Percentiles rank a stretch among this genome's conserved stretches.
phyloP scores from a whole-genome alignment of 2,888 invertebrate species.

The Caenorhabditis uteleia region DNA sequence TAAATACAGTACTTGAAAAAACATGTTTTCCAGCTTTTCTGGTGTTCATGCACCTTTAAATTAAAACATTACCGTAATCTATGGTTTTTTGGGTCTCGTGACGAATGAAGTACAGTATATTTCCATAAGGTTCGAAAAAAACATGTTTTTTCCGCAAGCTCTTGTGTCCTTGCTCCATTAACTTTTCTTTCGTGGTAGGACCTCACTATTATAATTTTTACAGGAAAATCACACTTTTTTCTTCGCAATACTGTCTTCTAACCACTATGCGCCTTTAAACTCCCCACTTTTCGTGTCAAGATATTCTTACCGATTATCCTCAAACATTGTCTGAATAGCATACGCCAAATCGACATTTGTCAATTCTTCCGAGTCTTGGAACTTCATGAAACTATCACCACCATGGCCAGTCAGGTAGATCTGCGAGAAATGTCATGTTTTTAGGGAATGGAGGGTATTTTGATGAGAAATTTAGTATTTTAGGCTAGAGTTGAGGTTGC shows the following conservation, averaged over 20 bases:
- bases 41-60: too few relatives aligned
- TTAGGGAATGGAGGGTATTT: too few relatives aligned
- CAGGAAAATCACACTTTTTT: background rate
- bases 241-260: too few relatives aligned
- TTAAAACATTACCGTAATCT: too few relatives aligned
- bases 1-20: too few relatives aligned
- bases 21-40: too few relatives aligned
- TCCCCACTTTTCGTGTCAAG: background rate
- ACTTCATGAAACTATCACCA: constrained; percentile 97
- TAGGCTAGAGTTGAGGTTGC: too few relatives aligned
- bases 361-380: constrained; percentile 98
- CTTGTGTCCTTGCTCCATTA: background rate
- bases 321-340: constrained; percentile 99
- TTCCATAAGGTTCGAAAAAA: background rate
- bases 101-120: too few relatives aligned
- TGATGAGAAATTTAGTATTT: too few relatives aligned
- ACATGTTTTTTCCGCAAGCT: background rate
- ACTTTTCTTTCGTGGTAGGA: background rate
- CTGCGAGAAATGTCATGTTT: too few relatives aligned
- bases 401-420: constrained; percentile 78
- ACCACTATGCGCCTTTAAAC: too few relatives aligned
- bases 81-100: too few relatives aligned
- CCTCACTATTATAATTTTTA: background rate
- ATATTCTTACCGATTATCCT: constrained; percentile 82
- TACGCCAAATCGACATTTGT: constrained; percentile 97